phyloP scores from a whole-genome alignment of 1,140 invertebrate species.

The Mactra quadrangularis region DNA sequence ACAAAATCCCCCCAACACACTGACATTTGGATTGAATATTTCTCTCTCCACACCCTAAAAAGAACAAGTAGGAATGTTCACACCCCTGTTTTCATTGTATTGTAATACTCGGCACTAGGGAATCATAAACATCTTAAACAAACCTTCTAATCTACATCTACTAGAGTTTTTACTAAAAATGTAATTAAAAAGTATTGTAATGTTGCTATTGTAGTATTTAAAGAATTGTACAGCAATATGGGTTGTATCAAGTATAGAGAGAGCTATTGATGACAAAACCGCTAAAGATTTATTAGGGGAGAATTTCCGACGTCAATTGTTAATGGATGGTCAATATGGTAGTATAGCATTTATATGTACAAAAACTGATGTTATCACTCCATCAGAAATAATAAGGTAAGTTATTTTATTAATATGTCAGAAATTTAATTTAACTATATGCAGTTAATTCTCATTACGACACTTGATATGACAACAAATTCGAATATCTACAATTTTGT shows the following conservation, averaged over 20 bases:
- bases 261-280: conserved; percentile 71
- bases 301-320: conserved; percentile 72
- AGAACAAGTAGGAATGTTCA: background rate
- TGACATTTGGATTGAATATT: background rate
- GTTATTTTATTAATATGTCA: background rate
- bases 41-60: background rate
- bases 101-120: background rate
- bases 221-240: conserved; percentile 73
- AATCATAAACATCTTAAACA: background rate
- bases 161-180: background rate
- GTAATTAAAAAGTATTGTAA: background rate
- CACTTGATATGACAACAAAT: background rate
- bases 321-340: conserved; percentile 77
- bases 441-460: background rate
- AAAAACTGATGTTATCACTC: conserved; percentile 69
- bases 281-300: conserved; percentile 74
- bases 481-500: background rate
- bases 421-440: background rate
- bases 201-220: conserved; percentile 63
- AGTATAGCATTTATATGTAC: conserved; percentile 75
- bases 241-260: conserved; percentile 71
- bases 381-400: conserved; percentile 73
- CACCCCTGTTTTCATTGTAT: background rate
- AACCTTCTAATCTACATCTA: background rate
- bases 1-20: no score